phyloP scores from a whole-genome alignment of 2,888 invertebrate species.

The Auanema freiburgensis region DNA sequence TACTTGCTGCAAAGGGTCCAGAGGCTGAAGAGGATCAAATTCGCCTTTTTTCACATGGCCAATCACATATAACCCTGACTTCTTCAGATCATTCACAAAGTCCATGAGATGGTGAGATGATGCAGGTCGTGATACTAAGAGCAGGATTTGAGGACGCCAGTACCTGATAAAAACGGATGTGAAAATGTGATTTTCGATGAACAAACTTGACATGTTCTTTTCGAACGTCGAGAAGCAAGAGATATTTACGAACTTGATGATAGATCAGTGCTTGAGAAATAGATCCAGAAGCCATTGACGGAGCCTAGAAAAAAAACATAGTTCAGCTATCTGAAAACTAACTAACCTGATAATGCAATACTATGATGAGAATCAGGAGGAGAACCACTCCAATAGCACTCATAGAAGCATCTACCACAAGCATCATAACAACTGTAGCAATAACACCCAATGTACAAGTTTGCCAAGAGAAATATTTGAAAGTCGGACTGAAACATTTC shows the following conservation, averaged over 20 bases:
- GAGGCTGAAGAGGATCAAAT: conserved; percentile 66
- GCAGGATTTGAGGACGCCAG: conserved; percentile 94
- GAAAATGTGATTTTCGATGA: background rate
- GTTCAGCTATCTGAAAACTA: background rate
- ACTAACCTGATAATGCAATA: conserved; percentile 77
- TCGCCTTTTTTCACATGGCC: conserved; percentile 72
- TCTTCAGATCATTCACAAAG: conserved; percentile 96
- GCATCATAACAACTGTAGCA: conserved; percentile 76
- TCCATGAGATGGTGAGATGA: conserved; percentile 87
- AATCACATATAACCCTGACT: conserved; percentile 81
- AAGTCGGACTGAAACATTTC: conserved; percentile 74
- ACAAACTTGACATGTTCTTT: conserved; percentile 82
- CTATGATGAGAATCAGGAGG: conserved; percentile 81
- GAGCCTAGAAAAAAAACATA: conserved; percentile 41
- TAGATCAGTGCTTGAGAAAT: conserved; percentile 97
- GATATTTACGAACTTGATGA: conserved; percentile 89
- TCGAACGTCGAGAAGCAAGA: conserved; percentile 88
- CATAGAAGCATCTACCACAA: conserved; percentile 87
- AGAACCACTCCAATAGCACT: conserved; percentile 84
- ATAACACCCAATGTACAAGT: conserved; percentile 79
- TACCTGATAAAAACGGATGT: conserved; percentile 70
- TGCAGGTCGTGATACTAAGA: conserved; percentile 87
- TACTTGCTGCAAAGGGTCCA: conserved; percentile 75
- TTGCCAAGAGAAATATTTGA: conserved; percentile 92
- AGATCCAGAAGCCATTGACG: conserved; percentile 84